Evolutionary conservation across 2,888 invertebrate species (phyloP).

Genomic region (Yponomeuta evonymella): DNA sequence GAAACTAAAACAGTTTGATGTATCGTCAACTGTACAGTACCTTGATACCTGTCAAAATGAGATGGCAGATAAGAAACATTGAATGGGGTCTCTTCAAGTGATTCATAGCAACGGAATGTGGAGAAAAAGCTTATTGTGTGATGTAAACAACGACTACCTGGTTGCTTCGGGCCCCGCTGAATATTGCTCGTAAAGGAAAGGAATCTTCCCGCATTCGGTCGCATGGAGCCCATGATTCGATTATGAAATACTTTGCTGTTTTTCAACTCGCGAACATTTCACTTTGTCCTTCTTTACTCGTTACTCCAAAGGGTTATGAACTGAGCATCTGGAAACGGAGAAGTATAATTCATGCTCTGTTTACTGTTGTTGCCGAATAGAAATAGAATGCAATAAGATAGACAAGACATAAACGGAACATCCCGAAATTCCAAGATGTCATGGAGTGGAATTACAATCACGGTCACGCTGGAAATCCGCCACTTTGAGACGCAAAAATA

Average conservation of each 20-base stretch:
- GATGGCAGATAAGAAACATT: background rate
- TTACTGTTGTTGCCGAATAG: constrained; percentile 28
- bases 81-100: constrained; percentile 24
- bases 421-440: background rate
- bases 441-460: background rate
- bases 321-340: constrained; percentile 47
- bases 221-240: constrained; percentile 76
- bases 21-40: background rate
- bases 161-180: constrained; percentile 73
- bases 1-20: too few species aligned
- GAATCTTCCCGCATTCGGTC: constrained; percentile 75
- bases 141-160: constrained; percentile 48
- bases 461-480: background rate
- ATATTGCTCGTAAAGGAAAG: constrained; percentile 78
- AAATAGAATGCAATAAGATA: constrained; percentile 56
- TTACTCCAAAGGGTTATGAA: constrained; percentile 33
- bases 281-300: constrained; percentile 24
- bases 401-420: constrained; percentile 27
- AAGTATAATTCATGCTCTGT: constrained; percentile 14
- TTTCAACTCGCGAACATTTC: constrained; percentile 44
- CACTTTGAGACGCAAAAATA: background rate
- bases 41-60: constrained; percentile 14
- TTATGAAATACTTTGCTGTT: constrained; percentile 28
- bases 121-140: constrained; percentile 21
- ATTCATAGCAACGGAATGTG: constrained; percentile 44